These are phyloP conservation scores for Poeciliopsis turneri DNA, from an alignment of 2,797 vertebrate genomes.

Conservation along the genomic window DNA sequence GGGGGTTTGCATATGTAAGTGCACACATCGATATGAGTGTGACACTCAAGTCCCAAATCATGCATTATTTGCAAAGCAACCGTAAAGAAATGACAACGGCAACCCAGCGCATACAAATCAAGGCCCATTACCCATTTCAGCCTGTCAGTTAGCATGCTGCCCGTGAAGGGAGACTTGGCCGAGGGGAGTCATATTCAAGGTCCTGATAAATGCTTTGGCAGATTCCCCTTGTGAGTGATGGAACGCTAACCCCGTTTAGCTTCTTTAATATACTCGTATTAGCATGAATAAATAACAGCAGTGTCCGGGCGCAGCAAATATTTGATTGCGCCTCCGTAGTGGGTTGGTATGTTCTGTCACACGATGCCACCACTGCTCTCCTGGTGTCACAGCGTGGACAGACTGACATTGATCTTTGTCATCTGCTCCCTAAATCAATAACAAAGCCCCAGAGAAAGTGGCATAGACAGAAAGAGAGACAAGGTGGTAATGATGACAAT, in stretches of 20 bases:
- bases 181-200: conserved; percentile 70
- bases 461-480: conserved; percentile 53
- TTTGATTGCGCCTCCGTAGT: conserved; percentile 96
- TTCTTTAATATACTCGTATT: conserved; percentile 99
- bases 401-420: conserved; percentile 92
- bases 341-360: conserved; percentile 90
- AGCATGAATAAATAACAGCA: conserved; percentile 98
- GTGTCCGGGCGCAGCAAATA: conserved; percentile 94
- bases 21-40: conserved; percentile 25
- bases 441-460: conserved; percentile 58
- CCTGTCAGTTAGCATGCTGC: conserved; percentile 65
- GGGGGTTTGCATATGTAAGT: conserved; percentile 32
- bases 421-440: conserved; percentile 88
- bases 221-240: conserved; percentile 96
- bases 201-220: conserved; percentile 92
- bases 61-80: conserved; percentile 73
- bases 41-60: conserved; percentile 64
- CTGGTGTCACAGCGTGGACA: conserved; percentile 88
- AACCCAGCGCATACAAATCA: conserved; percentile 71
- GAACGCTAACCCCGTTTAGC: conserved; percentile 94
- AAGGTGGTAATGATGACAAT: conserved; percentile 36
- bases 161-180: conserved; percentile 56
- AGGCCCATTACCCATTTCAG: conserved; percentile 67
- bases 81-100: conserved; percentile 72
- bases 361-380: conserved; percentile 89